Evolutionary conservation across 2,797 vertebrate genomes (phyloP).

Genomic region (Melanogrammus aeglefinus): DNA sequence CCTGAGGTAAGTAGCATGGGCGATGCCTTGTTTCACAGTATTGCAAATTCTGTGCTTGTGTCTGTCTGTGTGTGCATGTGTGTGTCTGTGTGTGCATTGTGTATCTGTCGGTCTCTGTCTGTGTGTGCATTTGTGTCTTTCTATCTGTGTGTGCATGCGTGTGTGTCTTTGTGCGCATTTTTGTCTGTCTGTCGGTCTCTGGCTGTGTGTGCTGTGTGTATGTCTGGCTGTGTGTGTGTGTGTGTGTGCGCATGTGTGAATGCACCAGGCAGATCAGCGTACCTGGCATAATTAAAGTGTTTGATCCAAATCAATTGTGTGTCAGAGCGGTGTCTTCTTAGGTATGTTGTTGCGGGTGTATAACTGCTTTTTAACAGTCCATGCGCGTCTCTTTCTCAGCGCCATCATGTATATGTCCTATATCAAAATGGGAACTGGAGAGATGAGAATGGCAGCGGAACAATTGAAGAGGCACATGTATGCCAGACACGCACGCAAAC

Average conservation of each 20-base stretch:
- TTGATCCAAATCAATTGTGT: background rate
- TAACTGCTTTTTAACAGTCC: too few species aligned
- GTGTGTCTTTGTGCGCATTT: background rate
- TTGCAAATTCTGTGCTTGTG: too few species aligned
- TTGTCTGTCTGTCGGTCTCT: too few species aligned
- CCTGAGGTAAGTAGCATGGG: background rate
- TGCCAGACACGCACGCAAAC: background rate
- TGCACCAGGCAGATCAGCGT: background rate
- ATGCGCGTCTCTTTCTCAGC: background rate
- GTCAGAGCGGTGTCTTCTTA: background rate
- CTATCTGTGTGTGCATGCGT: constrained; percentile 12
- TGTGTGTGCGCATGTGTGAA: background rate
- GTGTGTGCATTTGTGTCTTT: constrained; percentile 3
- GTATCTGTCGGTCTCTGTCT: background rate
- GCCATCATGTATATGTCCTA: background rate
- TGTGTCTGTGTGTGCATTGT: background rate
- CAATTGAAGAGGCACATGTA: background rate
- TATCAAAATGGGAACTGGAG: background rate
- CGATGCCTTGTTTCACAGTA: too few species aligned
- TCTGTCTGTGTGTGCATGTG: background rate
- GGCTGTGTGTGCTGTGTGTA: too few species aligned
- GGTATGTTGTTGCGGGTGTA: background rate
- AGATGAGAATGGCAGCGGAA: background rate
- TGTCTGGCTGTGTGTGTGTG: constrained; percentile 7
- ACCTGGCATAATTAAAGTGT: background rate